Conservation (phyloP, 1,140 invertebrate genomes). For the Rhynchophorus ferrugineus region DNA sequence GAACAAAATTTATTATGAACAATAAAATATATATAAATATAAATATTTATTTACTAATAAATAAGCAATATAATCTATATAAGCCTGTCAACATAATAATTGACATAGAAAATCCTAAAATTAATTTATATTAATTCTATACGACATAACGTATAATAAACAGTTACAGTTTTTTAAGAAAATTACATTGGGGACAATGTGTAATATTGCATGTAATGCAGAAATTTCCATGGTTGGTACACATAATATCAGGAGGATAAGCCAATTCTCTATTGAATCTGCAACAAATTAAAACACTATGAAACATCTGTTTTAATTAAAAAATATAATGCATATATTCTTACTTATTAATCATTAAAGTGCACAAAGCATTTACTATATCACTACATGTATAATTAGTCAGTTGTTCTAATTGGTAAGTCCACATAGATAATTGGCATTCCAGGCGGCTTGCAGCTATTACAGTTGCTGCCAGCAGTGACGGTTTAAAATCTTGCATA, state of each 20-base stretch:
- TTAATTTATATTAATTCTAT: too few species aligned
- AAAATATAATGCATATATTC: too few species aligned
- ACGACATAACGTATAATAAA: too few species aligned
- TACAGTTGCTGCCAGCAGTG: conserved; percentile 33
- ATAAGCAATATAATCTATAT: too few species aligned
- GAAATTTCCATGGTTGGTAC: neutral
- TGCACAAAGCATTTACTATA: conserved; percentile 18
- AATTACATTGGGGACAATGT: conserved; percentile 1
- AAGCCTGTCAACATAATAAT: too few species aligned
- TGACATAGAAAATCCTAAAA: too few species aligned
- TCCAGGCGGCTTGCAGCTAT: conserved; percentile 30
- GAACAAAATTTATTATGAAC: conserved; percentile 12
- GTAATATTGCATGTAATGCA: conserved; percentile 1
- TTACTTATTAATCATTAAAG: conserved; percentile 21
- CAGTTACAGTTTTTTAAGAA: neutral
- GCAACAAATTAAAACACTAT: too few species aligned
- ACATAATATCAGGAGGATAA: neutral
- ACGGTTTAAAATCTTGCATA: conserved; percentile 36
- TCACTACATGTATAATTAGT: conserved; percentile 29
- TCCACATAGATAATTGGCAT: conserved; percentile 30
- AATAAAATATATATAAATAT: too few species aligned
- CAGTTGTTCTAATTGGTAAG: conserved; percentile 27
- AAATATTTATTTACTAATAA: too few species aligned
- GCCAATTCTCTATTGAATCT: neutral
- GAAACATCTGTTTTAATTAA: too few species aligned